These are phyloP conservation scores for Charadrius vociferus DNA, from an alignment of 2,113 vertebrate species.

Conservation along the genomic window DNA sequence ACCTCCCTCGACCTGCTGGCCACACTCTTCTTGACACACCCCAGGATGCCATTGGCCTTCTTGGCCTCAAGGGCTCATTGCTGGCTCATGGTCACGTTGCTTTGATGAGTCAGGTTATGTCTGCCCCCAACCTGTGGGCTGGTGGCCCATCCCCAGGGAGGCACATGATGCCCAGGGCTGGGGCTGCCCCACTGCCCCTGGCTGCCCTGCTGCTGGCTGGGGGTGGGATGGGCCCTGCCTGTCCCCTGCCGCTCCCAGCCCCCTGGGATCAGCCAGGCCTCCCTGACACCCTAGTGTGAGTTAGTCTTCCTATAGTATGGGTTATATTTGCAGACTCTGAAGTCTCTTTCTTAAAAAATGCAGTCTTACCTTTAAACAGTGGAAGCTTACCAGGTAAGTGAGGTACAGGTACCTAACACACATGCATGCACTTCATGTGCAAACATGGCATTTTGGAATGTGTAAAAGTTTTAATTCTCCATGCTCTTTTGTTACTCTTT, in stretches of 20 bases:
- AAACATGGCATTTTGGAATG: not conserved
- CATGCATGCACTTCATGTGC: accelerated
- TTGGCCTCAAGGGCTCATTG: too few relatives aligned
- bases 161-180: not conserved
- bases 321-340: not conserved
- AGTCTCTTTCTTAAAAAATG: not conserved
- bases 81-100: not conserved
- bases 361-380: not conserved
- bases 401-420: not conserved
- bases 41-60: too few relatives aligned
- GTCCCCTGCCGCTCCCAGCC: accelerated
- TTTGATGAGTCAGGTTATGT: not conserved
- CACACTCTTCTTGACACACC: too few relatives aligned
- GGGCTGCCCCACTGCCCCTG: not conserved
- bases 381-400: not conserved
- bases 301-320: not conserved
- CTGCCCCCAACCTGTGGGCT: accelerated
- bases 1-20: too few relatives aligned
- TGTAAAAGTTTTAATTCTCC: not conserved
- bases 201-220: not conserved
- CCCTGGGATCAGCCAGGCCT: not conserved
- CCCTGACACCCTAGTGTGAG: not conserved
- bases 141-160: not conserved
- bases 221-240: not conserved
- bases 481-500: not conserved